A percentile compares a stretch with the other conserved stretches of the same genome.
Evolutionary conservation across 1,140 invertebrate species (phyloP).

Genomic region (Littorina saxatilis): DNA sequence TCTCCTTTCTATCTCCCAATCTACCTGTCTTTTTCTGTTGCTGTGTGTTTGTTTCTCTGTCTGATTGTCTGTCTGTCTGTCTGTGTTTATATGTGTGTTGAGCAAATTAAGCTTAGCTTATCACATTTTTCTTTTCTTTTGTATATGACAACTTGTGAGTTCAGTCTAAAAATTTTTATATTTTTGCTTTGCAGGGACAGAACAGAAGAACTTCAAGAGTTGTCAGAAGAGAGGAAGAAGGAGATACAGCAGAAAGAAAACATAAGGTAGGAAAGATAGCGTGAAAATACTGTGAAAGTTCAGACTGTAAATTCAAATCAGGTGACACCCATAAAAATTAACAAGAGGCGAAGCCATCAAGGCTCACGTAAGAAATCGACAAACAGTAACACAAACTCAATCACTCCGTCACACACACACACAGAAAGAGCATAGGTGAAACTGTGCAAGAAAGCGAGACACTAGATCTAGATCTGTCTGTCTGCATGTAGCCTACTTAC

Average conservation of each 20-base stretch:
- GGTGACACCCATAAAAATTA: not conserved
- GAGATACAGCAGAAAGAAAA: conserved; percentile 81
- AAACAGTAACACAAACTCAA: too few relatives aligned
- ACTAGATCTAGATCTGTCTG: too few relatives aligned
- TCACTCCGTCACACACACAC: too few relatives aligned
- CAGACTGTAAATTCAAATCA: too few relatives aligned
- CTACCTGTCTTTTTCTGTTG: too few relatives aligned
- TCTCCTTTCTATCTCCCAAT: not conserved
- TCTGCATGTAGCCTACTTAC: too few relatives aligned
- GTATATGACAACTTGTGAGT: too few relatives aligned
- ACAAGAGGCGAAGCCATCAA: too few relatives aligned
- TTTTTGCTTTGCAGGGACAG: conserved; percentile 79
- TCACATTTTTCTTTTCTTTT: not conserved
- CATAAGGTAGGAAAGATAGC: conserved; percentile 66
- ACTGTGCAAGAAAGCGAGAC: not conserved
- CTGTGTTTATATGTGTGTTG: not conserved
- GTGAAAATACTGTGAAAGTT: too few relatives aligned
- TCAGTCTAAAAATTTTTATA: too few relatives aligned
- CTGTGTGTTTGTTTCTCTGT: not conserved
- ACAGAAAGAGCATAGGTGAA: not conserved
- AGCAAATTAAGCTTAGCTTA: too few relatives aligned
- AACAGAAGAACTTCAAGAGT: conserved; percentile 79
- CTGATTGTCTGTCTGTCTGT: not conserved
- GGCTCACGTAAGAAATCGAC: too few relatives aligned
- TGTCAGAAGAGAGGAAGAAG: conserved; percentile 80